Base-by-base conservation (phyloP, 2,888 invertebrate species). In the Mythimna lalbum region DNA sequence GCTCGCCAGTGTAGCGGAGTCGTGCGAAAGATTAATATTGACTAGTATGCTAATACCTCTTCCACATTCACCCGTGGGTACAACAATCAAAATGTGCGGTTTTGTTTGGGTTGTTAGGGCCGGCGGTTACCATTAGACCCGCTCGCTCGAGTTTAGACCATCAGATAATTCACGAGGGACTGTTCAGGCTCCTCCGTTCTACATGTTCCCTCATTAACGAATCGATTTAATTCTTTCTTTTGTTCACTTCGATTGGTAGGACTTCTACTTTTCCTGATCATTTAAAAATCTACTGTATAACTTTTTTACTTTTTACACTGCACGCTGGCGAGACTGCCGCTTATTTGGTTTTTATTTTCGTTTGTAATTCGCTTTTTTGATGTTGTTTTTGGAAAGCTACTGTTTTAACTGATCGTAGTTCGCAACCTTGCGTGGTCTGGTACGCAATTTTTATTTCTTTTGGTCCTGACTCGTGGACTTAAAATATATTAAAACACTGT, bases 361-460 rank as follows among this genome's bases (percentile, higher is more conserved):
- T 87, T 85, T 87, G 88, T 87, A 87, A 87, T 86, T 87, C 82
- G 81, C 73, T 86, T 85, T 86, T 85, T 81, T 62, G 63, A 75
- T 80, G 82, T 91, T 92, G 87, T 92, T 94, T 93, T 92, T 87
- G 80, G 85, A 88, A 88, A 86, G 89, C 90, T 90, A 90, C 91
- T 82, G 90, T 90, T 93, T 91, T 91, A 93, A 92, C 92, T 91
- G 93, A 92, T 92, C 89, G 90, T 88, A 89, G 91, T 91, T 68
- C 33, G 79, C 89, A 87, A 89, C 88, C 87, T 92, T 86, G 91
- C 90, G 91, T 90, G 90, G 91, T 90, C 88, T 88, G 84, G 84
- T 87, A 86, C 82, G 77, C 78, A 78, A 87, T 87, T 91, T 92
- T 91, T 87, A 90, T 91, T 88, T 87, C 14, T 27, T 74, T 86